Evolutionary conservation across 2,113 vertebrate species (phyloP).

Genomic region (Daphoenositta chrysoptera): DNA sequence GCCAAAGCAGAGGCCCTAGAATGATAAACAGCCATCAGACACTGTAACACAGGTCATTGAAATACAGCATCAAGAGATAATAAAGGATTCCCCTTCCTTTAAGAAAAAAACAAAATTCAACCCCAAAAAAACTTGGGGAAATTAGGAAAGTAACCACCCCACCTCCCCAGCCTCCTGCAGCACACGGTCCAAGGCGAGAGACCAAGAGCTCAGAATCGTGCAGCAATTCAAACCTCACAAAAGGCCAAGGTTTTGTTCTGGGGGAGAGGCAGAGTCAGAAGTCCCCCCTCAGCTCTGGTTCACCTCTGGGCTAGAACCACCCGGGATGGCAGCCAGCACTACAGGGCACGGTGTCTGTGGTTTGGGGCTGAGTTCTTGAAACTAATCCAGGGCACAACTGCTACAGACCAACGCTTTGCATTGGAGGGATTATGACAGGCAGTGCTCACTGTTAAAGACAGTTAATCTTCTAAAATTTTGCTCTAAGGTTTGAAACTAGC

Average conservation of each 20-base stretch:
- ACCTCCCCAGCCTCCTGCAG: background rate
- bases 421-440: background rate
- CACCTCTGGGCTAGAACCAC: background rate
- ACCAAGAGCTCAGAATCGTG: background rate
- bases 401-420: fast-evolving
- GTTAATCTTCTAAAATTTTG: background rate
- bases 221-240: background rate
- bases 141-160: background rate
- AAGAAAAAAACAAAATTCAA: background rate
- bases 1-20: background rate
- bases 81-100: background rate
- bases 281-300: background rate
- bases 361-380: background rate
- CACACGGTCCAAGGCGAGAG: fast-evolving
- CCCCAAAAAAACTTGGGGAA: background rate
- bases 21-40: background rate
- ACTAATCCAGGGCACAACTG: background rate
- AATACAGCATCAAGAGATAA: background rate
- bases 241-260: background rate
- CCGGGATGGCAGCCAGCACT: background rate
- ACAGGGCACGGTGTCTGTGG: background rate
- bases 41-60: background rate
- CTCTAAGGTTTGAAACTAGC: background rate
- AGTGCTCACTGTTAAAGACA: background rate
- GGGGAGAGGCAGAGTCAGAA: background rate